Evolutionary conservation across 2,113 vertebrate species (phyloP).

Genomic region (Otis tarda): DNA sequence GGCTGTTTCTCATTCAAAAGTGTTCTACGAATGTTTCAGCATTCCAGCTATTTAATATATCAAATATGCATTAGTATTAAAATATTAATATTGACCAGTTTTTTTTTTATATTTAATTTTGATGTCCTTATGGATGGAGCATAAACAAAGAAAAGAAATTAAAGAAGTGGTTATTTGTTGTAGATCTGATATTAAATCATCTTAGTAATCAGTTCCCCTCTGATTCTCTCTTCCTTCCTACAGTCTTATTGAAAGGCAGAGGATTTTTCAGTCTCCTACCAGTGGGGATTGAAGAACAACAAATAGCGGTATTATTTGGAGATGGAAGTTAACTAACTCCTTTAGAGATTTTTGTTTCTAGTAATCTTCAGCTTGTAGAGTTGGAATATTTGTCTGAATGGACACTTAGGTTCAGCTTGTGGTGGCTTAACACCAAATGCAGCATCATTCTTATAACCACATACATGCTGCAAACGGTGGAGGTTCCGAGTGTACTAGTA

Average conservation of each 20-base stretch:
- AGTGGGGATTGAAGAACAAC: neutral
- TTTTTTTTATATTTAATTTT: neutral
- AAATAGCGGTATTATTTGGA: neutral
- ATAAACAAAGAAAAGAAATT: neutral
- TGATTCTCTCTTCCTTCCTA: neutral
- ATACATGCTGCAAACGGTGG: neutral
- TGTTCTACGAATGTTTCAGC: neutral
- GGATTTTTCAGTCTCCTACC: neutral
- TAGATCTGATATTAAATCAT: neutral
- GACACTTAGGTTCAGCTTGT: neutral
- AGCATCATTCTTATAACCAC: neutral
- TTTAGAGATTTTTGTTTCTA: neutral
- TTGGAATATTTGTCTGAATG: neutral
- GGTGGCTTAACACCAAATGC: neutral
- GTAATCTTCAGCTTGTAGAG: neutral
- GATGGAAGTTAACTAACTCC: neutral
- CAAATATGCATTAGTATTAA: slow-evolving; percentile 36
- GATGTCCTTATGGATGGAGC: neutral
- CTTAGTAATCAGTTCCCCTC: neutral
- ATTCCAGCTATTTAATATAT: slow-evolving; percentile 39
- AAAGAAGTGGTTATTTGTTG: neutral
- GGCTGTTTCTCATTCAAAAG: neutral
- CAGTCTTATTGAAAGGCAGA: neutral
- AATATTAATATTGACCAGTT: slow-evolving; percentile 39
- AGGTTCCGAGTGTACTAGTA: neutral